Base-by-base conservation (phyloP, 1,140 invertebrate genomes). In the Pseudomyrmex gracilis region DNA sequence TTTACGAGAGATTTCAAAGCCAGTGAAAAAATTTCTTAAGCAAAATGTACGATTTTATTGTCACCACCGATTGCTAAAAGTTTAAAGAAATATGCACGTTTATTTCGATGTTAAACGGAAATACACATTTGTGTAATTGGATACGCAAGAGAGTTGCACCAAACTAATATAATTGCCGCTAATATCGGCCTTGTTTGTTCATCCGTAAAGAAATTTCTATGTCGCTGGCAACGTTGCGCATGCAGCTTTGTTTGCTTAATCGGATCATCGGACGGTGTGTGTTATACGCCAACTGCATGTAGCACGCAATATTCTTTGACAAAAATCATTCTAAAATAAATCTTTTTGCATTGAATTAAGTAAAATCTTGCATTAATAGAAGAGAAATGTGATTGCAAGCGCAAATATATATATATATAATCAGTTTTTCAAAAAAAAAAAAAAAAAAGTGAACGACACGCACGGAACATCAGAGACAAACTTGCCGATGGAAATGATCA, bases 21-120 rank as follows among this genome's bases (percentile, higher is more conserved):
- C 58, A 43, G 8, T 13, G 43, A n/a, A 87, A 87, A 84, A 84
- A 84, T 86, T 73, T 55, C 70, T 84, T 80, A 84, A 84, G 67
- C 84, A 74, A 7, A 51, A n/a, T 24, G 60, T 13, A 2, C 34
- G 17, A 9, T 34, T 34, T 34, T 34, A 34, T 34, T 34, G 34
- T 34, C 5, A 34, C 34, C 3, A 34, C 34, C 34, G 7, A 34
- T 34, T 5, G 34, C 34, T 34, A 34, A 34, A 34, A 34, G 7
- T 4, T 34, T 5, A 34, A 7, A 34, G 34, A 34, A 34, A 34
- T 34, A 34, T 34, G 34, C 34, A 5, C 34, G 34, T 34, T 34
- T 4, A 34, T 7, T 34, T 34, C 34, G 34, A 34, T 34, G 7
- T 2, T 15, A 13, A 82, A 70, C 24, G 64, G 34, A 34, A 34